Base-by-base conservation (phyloP, 2,888 invertebrate species). In the Timema cristinae region DNA sequence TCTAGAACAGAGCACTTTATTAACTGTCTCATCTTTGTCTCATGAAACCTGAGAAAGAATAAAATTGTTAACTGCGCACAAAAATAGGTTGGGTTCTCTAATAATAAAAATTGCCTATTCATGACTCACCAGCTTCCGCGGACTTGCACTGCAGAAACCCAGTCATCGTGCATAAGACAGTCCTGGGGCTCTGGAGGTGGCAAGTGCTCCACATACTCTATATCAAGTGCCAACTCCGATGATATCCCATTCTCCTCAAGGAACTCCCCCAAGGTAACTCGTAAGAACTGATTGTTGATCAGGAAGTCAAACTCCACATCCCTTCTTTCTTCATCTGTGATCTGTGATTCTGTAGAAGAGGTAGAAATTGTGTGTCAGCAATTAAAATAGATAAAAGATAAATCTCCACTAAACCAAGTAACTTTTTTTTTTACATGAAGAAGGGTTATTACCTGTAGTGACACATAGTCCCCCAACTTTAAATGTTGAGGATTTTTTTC, bases 141-240 rank as follows among this genome's bases (percentile, higher is more conserved):
- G 59, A 89, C 86, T 77, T 91, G 89, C 0, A 97, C 90, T 63
- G 94, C 89, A 32, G 95, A 92, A n/a, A 98, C 95, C 98, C 98
- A 99, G 81, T 99, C 98, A 83, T 98, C 96, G 79, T 98, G 97
- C 81, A 94, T 87, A 76, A 98, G 85, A 80, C 95, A 94, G 81
- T 97, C 93, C 80, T 95, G 90, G 0, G 98, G 97, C 79, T 93
- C 89, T 0, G 98, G 98, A 0, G 97, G 91, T 11, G 97, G 94
- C 77, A 92, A 91, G 77, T 93, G 89, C 80, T 95, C 93, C 47
- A 98, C 85, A 83, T 98, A 98, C 82, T 98, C 98, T 69, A 98
- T 87, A 76, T 94, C 91, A 76, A 98, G 84, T 10, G 94, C 91
- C 70, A 89, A 88, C 85, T 98, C 98, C 68, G 90, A 90, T 0